Evolutionary conservation across 2,113 vertebrate species (phyloP).

Genomic region (Xenopus laevis): DNA sequence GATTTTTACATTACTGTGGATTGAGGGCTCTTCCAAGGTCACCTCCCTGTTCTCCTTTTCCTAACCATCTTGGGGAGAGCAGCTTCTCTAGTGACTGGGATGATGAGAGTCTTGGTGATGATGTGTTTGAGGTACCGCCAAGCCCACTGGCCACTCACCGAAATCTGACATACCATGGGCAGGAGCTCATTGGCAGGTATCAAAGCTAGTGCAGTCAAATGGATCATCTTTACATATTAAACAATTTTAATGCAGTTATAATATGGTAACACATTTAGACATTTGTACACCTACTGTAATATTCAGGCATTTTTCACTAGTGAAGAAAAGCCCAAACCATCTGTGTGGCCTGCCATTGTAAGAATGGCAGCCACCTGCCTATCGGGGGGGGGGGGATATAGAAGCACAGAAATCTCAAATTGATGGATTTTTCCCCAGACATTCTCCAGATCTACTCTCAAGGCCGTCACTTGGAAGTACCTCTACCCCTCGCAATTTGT

Average conservation of each 20-base stretch:
- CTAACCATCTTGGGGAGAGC: constrained; percentile 59
- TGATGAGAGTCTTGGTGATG: constrained; percentile 61
- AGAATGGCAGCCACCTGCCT: no score
- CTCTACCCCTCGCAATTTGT: constrained; percentile 67
- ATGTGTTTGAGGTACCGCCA: constrained; percentile 45
- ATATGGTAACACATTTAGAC: no score
- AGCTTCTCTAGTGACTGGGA: constrained; percentile 64
- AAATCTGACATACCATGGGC: constrained; percentile 36
- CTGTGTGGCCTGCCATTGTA: no score
- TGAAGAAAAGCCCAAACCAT: no score
- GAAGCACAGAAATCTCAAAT: no score
- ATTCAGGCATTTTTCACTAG: no score
- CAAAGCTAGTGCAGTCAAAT: neutral
- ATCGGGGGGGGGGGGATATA: no score
- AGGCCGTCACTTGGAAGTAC: constrained; percentile 66
- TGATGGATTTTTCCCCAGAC: constrained; percentile 9
- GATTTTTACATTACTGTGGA: constrained; percentile 48
- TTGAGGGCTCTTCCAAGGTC: constrained; percentile 25
- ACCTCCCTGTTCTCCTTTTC: constrained; percentile 63
- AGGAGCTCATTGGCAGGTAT: constrained; percentile 11
- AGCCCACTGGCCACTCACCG: neutral
- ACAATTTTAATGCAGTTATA: no score
- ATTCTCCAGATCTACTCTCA: constrained; percentile 54
- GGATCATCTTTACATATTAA: no score
- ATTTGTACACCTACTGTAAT: no score